Conservation (phyloP, 92 coral and sea anemone genomes). For the Diadumene lineata region DNA sequence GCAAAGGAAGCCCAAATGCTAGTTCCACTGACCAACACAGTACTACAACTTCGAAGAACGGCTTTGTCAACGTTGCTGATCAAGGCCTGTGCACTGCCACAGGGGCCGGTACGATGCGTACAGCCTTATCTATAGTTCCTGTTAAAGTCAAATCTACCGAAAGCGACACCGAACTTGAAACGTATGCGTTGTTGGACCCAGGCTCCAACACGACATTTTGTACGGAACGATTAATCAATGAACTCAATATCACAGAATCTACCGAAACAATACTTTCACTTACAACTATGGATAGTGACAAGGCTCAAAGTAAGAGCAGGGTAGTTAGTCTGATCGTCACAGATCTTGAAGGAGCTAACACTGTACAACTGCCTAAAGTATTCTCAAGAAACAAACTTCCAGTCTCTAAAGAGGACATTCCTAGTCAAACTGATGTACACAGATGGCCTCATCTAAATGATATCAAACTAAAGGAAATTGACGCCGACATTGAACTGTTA, state of each 20-base stretch:
- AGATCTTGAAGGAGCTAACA: slow-evolving; percentile 22
- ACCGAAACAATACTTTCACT: slow-evolving; percentile 36
- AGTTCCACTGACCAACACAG: neutral
- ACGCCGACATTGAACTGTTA: slow-evolving; percentile 39
- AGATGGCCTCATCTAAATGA: slow-evolving; percentile 54
- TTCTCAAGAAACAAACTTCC: slow-evolving; percentile 27
- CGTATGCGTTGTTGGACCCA: slow-evolving; percentile 50
- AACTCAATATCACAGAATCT: slow-evolving; percentile 21
- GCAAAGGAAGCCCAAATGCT: neutral
- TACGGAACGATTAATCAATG: slow-evolving; percentile 34
- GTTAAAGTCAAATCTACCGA: slow-evolving; percentile 23
- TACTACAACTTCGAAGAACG: neutral
- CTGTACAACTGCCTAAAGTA: slow-evolving; percentile 7
- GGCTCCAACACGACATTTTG: slow-evolving; percentile 48
- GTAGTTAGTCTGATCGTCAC: slow-evolving; percentile 25
- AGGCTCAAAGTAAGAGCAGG: neutral
- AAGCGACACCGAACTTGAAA: slow-evolving; percentile 13
- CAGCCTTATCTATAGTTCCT: slow-evolving; percentile 29
- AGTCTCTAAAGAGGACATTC: slow-evolving; percentile 8
- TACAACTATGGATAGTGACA: slow-evolving; percentile 28
- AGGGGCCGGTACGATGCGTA: slow-evolving; percentile 14
- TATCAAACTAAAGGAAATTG: slow-evolving; percentile 3
- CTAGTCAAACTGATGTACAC: slow-evolving; percentile 35
- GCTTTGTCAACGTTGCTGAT: slow-evolving; percentile 4
- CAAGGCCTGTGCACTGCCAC: slow-evolving; percentile 13